Percentiles rank a stretch among this genome's conserved stretches.
Conservation (phyloP, 2,797 vertebrate genomes). For the Rhinoraja longicauda region DNA sequence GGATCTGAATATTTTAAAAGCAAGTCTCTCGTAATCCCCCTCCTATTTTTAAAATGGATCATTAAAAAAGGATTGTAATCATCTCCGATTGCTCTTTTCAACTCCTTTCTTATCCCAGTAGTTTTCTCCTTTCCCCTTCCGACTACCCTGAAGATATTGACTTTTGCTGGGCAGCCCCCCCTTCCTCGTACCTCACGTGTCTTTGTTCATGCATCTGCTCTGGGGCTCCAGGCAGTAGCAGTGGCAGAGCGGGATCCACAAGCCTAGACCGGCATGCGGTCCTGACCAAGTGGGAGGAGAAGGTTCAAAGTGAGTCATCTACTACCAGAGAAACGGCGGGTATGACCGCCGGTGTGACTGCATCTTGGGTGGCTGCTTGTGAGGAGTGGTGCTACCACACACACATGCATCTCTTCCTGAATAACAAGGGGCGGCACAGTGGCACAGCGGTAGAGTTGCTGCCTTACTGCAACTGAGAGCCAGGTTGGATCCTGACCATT, state of each 20-base stretch:
- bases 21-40: neutral
- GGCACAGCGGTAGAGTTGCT: too few relatives aligned
- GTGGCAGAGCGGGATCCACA: neutral
- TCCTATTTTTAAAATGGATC: constrained; percentile 1
- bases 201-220: neutral
- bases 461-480: too few relatives aligned
- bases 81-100: neutral
- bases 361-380: neutral
- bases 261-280: neutral
- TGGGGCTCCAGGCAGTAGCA: neutral
- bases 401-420: neutral
- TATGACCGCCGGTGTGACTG: neutral
- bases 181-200: neutral
- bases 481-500: too few relatives aligned
- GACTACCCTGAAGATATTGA: neutral
- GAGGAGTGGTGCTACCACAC: neutral
- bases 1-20: neutral
- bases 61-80: neutral
- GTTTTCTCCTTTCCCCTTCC: neutral
- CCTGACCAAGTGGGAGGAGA: neutral
- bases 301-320: neutral
- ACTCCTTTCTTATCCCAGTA: neutral
- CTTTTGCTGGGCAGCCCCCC: neutral
- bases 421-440: neutral
- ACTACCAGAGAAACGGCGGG: neutral